phyloP scores from a whole-genome alignment of 1,140 invertebrate species.

The Pogonus chalceus region DNA sequence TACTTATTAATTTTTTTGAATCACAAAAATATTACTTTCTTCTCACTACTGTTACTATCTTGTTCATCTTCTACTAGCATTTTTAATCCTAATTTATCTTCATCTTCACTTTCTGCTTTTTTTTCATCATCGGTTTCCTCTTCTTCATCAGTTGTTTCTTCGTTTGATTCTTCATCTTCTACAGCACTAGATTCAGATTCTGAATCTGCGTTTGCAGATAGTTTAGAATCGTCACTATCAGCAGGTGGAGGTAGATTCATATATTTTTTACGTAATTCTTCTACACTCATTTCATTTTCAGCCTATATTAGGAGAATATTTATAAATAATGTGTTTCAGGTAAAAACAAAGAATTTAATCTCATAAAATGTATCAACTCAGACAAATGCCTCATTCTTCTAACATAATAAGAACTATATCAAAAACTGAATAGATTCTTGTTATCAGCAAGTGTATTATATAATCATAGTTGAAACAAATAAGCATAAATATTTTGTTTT shows the following conservation, averaged over 20 bases:
- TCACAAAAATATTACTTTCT: conserved; percentile 18
- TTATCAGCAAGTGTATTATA: no score
- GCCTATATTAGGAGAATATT: conserved; percentile 33
- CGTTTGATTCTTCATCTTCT: conserved; percentile 24
- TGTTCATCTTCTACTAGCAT: conserved; percentile 48
- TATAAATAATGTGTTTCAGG: no score
- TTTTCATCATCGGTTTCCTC: conserved; percentile 38
- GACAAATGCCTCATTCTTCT: no score
- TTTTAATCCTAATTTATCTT: conserved; percentile 46
- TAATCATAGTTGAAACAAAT: no score
- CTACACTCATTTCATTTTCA: conserved; percentile 69
- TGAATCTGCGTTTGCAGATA: conserved; percentile 19
- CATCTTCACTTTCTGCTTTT: conserved; percentile 36
- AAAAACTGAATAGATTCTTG: no score
- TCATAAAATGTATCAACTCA: no score
- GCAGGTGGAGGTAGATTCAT: conserved; percentile 32
- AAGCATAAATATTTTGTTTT: no score
- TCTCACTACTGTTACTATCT: conserved; percentile 16
- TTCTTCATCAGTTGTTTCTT: conserved; percentile 28
- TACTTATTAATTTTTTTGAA: no score
- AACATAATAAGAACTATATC: no score
- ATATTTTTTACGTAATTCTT: conserved; percentile 69
- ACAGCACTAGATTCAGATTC: conserved; percentile 27
- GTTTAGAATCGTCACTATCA: conserved; percentile 28
- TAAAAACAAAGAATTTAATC: no score